Percentiles rank a stretch among this genome's conserved stretches.
phyloP scores from a whole-genome alignment of 2,113 vertebrate genomes.

The Myxocyprinus asiaticus region DNA sequence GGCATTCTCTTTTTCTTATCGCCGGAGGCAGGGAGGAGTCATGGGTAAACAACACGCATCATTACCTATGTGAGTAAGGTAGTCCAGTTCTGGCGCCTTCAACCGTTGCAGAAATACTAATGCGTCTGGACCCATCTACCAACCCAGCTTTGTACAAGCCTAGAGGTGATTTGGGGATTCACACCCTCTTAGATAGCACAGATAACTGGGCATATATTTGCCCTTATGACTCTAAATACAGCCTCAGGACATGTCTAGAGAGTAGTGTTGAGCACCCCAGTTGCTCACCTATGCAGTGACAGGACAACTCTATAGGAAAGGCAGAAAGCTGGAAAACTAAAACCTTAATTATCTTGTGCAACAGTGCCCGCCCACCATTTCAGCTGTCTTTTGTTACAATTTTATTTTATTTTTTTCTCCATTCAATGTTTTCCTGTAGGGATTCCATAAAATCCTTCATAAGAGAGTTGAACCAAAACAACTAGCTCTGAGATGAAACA shows the following conservation, averaged over 20 bases:
- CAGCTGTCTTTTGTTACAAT: no score
- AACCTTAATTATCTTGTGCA: no score
- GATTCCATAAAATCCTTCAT: no score
- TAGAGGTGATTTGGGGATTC: constrained; percentile 7
- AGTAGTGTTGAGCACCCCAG: no score
- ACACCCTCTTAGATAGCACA: not conserved
- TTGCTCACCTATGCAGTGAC: no score
- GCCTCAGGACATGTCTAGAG: constrained; percentile 13
- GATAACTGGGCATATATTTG: constrained; percentile 26
- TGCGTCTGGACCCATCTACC: constrained; percentile 12
- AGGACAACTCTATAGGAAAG: no score
- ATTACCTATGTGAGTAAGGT: constrained; percentile 63
- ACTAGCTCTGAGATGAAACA: no score
- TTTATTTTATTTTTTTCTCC: no score
- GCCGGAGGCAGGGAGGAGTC: constrained; percentile 51
- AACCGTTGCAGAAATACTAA: constrained; percentile 56
- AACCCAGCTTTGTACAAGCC: not conserved
- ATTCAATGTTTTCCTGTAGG: no score
- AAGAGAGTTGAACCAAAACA: no score
- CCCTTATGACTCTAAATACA: not conserved
- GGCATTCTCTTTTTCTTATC: constrained; percentile 50
- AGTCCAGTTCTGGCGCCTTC: constrained; percentile 46
- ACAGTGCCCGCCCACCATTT: no score
- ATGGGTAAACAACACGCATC: constrained; percentile 58
- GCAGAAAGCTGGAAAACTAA: no score